These are phyloP conservation scores for Ormyrus rosae DNA, from an alignment of 2,888 invertebrate genomes.

Conservation along the genomic window DNA sequence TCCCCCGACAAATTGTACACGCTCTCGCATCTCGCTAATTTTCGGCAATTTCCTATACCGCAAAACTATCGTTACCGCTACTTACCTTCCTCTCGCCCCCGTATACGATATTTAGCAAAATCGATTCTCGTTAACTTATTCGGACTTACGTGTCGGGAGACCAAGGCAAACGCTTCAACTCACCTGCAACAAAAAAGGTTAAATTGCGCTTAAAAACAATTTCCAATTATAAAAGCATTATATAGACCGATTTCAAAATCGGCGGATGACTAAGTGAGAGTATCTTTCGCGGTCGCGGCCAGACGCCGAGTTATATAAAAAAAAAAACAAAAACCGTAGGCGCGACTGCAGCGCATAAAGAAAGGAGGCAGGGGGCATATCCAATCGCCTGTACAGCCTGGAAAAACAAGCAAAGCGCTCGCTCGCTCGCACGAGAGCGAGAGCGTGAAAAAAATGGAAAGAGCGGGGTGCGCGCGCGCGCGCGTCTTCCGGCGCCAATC, in stretches of 20 bases:
- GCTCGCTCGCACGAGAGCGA: neutral
- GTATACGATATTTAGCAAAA: neutral
- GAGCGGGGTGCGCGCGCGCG: constrained; percentile 39
- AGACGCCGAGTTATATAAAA: no score
- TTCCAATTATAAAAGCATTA: neutral
- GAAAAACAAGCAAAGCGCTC: neutral
- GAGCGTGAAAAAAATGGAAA: constrained; percentile 37
- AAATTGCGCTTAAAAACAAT: no score
- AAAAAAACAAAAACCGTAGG: no score
- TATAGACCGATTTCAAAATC: neutral
- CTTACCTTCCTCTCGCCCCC: neutral
- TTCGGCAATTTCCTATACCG: no score
- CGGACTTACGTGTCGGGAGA: no score
- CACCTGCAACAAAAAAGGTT: no score
- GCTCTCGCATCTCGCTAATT: no score
- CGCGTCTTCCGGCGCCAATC: constrained; percentile 60
- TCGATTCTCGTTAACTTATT: no score
- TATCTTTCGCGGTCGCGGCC: no score
- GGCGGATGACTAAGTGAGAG: neutral
- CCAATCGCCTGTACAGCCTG: constrained; percentile 14
- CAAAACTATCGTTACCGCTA: neutral
- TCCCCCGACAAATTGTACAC: no score
- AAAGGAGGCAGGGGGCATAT: neutral
- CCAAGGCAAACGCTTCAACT: no score
- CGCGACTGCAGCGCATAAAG: neutral